These are phyloP conservation scores for Brachynemurus nebulosus DNA, from an alignment of 2,888 invertebrate genomes.

Conservation along the genomic window DNA sequence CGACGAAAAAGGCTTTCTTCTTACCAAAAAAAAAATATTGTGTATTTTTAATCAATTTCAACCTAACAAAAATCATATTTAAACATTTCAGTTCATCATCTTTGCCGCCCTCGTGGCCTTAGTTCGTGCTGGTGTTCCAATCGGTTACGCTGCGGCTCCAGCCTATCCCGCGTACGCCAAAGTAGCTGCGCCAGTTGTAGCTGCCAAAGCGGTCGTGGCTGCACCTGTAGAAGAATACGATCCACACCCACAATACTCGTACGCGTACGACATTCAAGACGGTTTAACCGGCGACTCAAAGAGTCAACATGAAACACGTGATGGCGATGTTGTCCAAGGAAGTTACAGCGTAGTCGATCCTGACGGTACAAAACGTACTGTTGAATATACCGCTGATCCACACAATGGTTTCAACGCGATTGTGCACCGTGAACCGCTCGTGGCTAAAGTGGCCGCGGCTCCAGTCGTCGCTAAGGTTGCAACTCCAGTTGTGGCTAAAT, in stretches of 20 bases:
- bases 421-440: conserved; percentile 42
- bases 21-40: too few relatives aligned
- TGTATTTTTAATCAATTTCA: too few relatives aligned
- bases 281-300: conserved; percentile 35
- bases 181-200: conserved; percentile 7
- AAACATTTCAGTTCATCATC: conserved; percentile 7
- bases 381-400: conserved; percentile 45
- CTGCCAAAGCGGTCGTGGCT: conserved; percentile 2
- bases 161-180: conserved; percentile 9
- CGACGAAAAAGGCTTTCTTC: too few relatives aligned
- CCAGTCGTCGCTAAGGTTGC: conserved; percentile 9
- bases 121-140: neutral
- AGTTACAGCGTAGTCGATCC: conserved; percentile 42
- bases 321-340: conserved; percentile 42
- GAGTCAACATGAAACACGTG: conserved; percentile 37
- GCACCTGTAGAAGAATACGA: conserved; percentile 7
- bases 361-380: conserved; percentile 38
- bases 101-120: conserved; percentile 6
- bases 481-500: conserved; percentile 5
- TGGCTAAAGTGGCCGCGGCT: conserved; percentile 18
- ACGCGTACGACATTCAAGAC: conserved; percentile 37
- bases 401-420: conserved; percentile 49
- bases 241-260: conserved; percentile 32
- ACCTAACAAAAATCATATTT: too few relatives aligned
- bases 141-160: conserved; percentile 5